Evolutionary conservation across 2,113 vertebrate species (phyloP).

Genomic region (Camelus bactrianus): DNA sequence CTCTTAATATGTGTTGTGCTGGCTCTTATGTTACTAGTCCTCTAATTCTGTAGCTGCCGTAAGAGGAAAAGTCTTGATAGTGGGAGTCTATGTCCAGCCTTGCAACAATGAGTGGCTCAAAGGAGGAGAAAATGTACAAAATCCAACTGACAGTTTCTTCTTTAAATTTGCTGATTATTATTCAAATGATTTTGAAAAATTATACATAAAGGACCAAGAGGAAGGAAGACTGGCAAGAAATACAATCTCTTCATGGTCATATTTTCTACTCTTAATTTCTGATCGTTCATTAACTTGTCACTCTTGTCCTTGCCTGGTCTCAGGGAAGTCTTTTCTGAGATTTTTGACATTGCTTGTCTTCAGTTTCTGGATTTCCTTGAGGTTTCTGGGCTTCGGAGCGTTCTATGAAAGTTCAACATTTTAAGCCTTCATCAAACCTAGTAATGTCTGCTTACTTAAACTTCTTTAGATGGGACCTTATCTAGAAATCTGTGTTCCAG

Average conservation of each 20-base stretch:
- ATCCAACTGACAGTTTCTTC: background rate
- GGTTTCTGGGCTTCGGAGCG: background rate
- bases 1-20: background rate
- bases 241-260: background rate
- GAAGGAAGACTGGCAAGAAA: background rate
- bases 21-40: background rate
- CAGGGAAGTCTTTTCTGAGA: background rate
- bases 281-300: background rate
- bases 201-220: background rate
- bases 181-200: constrained; percentile 11
- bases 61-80: background rate
- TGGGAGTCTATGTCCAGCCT: background rate
- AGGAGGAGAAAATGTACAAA: background rate
- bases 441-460: background rate
- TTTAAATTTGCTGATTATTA: background rate
- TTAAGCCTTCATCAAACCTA: background rate
- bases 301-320: background rate
- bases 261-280: background rate
- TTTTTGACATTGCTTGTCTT: background rate
- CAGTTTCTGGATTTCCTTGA: background rate
- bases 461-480: background rate
- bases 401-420: background rate
- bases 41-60: background rate
- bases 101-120: background rate
- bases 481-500: background rate